Evolutionary conservation across 2,797 vertebrate genomes (phyloP).

Genomic region (Brachyrhaphis roseni): DNA sequence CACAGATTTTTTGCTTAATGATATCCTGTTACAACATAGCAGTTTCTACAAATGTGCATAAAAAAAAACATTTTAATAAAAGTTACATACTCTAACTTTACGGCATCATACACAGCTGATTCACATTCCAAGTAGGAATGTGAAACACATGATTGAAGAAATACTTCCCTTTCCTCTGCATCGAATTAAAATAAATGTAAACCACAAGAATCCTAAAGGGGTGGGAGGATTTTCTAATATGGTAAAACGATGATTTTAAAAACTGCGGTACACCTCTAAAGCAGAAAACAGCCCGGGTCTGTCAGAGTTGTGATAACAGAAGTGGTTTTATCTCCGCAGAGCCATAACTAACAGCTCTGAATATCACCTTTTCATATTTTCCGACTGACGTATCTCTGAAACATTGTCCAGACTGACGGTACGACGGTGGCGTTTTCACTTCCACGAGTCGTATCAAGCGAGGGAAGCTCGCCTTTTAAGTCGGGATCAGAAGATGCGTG

Average conservation of each 20-base stretch:
- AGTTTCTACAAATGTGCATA: no score
- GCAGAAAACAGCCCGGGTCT: not conserved
- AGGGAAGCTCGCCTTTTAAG: slow-evolving; percentile 37
- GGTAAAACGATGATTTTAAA: not conserved
- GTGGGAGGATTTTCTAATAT: not conserved
- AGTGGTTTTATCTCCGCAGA: slow-evolving; percentile 1
- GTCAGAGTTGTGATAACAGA: slow-evolving; percentile 1
- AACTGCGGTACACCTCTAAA: not conserved
- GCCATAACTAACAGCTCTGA: not conserved
- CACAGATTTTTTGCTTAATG: no score
- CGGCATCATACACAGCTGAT: not conserved
- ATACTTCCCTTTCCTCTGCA: not conserved
- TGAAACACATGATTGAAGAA: not conserved
- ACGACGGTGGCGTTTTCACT: slow-evolving; percentile 14
- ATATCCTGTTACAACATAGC: no score
- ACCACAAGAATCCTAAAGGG: not conserved
- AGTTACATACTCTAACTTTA: not conserved
- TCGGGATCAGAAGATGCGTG: slow-evolving; percentile 33
- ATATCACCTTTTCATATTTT: slow-evolving; percentile 3
- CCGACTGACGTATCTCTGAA: not conserved
- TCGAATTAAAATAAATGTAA: not conserved
- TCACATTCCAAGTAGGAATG: not conserved
- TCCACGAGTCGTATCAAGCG: slow-evolving; percentile 8
- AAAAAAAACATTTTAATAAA: no score
- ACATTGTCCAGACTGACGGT: not conserved